These are phyloP conservation scores for Onychorhynchus coronatus DNA, from an alignment of 2,113 vertebrate genomes.

Conservation along the genomic window DNA sequence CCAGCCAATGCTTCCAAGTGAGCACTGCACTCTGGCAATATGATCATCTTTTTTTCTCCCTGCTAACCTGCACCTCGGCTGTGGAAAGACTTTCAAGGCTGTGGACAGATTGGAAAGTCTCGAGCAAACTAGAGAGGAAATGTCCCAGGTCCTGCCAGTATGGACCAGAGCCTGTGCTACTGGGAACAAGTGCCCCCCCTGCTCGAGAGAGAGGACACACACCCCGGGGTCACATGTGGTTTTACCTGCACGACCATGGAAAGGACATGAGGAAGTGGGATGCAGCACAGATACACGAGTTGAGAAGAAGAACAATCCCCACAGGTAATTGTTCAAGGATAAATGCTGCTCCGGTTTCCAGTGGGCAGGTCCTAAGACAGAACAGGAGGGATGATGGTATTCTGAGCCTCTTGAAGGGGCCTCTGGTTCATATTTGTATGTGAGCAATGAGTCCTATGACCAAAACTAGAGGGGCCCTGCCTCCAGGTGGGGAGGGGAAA, in stretches of 20 bases:
- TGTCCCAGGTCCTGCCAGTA: background rate
- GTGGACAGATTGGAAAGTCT: background rate
- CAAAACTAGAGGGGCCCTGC: background rate
- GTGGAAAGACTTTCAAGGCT: background rate
- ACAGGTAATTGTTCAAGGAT: background rate
- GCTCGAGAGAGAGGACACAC: background rate
- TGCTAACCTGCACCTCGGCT: background rate
- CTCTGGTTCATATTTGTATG: background rate
- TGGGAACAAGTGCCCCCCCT: background rate
- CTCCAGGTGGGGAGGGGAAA: background rate
- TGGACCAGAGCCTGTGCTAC: fast-evolving
- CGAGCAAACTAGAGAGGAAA: background rate
- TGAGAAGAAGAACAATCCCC: background rate
- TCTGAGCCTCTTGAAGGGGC: background rate
- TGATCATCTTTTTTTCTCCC: background rate
- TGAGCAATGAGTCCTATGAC: background rate
- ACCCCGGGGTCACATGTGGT: background rate
- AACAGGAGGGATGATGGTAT: background rate
- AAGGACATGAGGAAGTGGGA: background rate
- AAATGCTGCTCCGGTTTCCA: background rate
- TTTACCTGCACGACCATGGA: background rate
- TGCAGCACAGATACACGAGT: background rate
- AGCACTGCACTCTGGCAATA: background rate
- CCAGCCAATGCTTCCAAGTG: background rate
- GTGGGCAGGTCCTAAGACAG: background rate